phyloP scores from a whole-genome alignment of 2,113 vertebrate species.

The Etheostoma spectabile region DNA sequence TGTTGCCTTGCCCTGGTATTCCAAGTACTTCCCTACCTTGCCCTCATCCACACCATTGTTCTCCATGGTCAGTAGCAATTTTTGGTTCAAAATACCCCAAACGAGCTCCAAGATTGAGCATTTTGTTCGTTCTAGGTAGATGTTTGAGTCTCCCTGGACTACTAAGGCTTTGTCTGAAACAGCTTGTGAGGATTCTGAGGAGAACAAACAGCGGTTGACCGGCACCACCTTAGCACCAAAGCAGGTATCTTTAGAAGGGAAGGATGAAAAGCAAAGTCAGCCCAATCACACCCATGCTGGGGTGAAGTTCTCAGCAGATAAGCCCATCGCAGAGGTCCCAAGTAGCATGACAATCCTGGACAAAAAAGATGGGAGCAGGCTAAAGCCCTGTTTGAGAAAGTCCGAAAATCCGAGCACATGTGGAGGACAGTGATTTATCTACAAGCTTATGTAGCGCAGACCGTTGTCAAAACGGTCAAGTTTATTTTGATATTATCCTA shows the following conservation, averaged over 20 bases:
- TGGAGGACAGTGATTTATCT: constrained; percentile 98
- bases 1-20: constrained; percentile 97
- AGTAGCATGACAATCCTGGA: constrained; percentile 96
- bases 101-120: constrained; percentile 99
- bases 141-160: constrained; percentile 99
- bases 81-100: constrained; percentile 99
- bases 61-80: constrained; percentile 99
- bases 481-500: constrained; percentile 96
- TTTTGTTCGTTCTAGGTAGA: constrained; percentile 96
- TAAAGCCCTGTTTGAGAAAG: constrained; percentile 93
- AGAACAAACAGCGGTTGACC: constrained; percentile 95
- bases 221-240: constrained; percentile 87
- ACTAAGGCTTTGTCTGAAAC: constrained; percentile 98
- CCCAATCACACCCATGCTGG: constrained; percentile 91
- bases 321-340: constrained; percentile 90
- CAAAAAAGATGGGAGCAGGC: constrained; percentile 89
- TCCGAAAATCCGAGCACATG: constrained; percentile 93
- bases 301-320: constrained; percentile 93
- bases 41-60: constrained; percentile 95
- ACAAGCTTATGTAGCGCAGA: constrained; percentile 97
- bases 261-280: constrained; percentile 89
- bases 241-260: constrained; percentile 90
- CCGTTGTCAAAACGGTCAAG: constrained; percentile 94
- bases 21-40: constrained; percentile 98
- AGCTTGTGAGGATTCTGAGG: constrained; percentile 95